Evolutionary conservation across 2,888 invertebrate species (phyloP), one percentile per base, ranked within the genome.

Genomic region (Urechis unicinctus): DNA sequence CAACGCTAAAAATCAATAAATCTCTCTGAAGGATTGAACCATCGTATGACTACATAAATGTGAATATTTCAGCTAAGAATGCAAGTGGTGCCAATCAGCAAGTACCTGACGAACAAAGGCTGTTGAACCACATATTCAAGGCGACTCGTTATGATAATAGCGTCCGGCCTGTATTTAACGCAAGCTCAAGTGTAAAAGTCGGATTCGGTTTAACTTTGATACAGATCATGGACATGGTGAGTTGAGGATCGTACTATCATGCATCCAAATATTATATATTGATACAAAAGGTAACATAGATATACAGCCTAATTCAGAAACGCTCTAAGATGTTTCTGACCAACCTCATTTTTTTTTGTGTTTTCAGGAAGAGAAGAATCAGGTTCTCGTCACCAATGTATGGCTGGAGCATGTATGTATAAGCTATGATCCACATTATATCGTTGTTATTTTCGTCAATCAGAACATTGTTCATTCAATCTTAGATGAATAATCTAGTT

Each of bases 191-290:
- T 22, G 78, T 82, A 5, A 71, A 75, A 21, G 80, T 82, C 48
- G 67, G 74, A 58, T 78, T 82, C 29, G 81, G 82, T 36, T 79
- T 82, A 63, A 81, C 81, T 1, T 74, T 82, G 44, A 81, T 81
- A 42, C 81, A 82, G 65, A 80, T 82, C 50, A 82, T 82, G 71
- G 81, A 82, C 66, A 79, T 82, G 81, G 81, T 81, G 64, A 77
- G 78, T 64, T 25, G 13, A 17, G n/a, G n/a, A n/a, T n/a, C n/a
- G n/a, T n/a, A n/a, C n/a, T n/a, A n/a, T n/a, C n/a, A n/a, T n/a
- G n/a, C n/a, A n/a, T n/a, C n/a, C n/a, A n/a, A n/a, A n/a, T n/a
- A n/a, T n/a, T n/a, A n/a, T n/a, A n/a, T n/a, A n/a, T n/a, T n/a
- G n/a, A n/a, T n/a, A n/a, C n/a, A n/a, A n/a, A n/a, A n/a, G n/a